Base-by-base conservation (phyloP, 2,113 vertebrate genomes). In the Herpetotheres cachinnans region DNA sequence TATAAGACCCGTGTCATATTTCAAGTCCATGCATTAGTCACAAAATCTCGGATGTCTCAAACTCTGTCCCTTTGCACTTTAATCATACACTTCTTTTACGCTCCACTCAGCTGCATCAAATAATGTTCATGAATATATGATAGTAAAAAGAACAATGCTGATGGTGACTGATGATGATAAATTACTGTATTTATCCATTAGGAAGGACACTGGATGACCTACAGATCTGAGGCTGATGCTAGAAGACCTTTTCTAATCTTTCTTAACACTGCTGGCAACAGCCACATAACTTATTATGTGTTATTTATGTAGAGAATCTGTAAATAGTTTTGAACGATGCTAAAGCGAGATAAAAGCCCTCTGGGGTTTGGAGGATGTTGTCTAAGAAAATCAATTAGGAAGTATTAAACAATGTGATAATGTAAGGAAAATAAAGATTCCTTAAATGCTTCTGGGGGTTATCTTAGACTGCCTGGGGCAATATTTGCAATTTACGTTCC, bases 141-240 rank as follows among this genome's bases (percentile, higher is more conserved):
- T 87, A 63, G 91, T 91, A 79, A 89, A 93, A 90, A 71, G 96
- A 96, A 94, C 69, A 92, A 95, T 89, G 89, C 92, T 94, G 89
- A 84, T 96, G 73, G 95, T 90, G 96, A 78, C 94, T 96, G 95
- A 94, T 95, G 96, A 90, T 97, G 96, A 96, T 96, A 95, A 97
- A 97, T 97, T 95, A 91, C 93, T 90, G 82, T 82, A 93, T 97
- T 97, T 97, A 96, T 97, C 90, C 72, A 95, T 97, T 97, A 97
- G 86, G 81, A 95, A 96, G 97, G 97, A 97, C 93, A 80, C 0
- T 96, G 95, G 72, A 80, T 96, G 95, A 97, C 97, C 94, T 96
- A 96, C 84, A 96, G 74, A 93, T 92, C 82, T 89, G 50, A 91
- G 81, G 46, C 89, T 94, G 89, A 90, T 94, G 84, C 65, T 93